Percentiles rank a stretch among this genome's conserved stretches.
Evolutionary conservation across 2,113 vertebrate genomes (phyloP).

Genomic region (Nerophis ophidion): DNA sequence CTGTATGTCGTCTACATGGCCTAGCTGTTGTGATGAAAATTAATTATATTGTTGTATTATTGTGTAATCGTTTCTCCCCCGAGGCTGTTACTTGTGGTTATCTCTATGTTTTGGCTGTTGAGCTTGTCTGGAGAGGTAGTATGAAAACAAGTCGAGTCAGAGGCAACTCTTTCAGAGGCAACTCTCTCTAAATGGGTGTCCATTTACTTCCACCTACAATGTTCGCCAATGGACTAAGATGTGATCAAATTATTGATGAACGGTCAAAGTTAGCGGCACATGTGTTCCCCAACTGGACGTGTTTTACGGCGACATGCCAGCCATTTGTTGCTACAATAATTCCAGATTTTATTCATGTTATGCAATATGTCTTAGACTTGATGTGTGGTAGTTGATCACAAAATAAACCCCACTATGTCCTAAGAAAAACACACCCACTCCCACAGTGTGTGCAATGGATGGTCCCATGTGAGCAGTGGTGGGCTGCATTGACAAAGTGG

Average conservation of each 20-base stretch:
- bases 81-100: conserved; percentile 8
- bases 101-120: conserved; percentile 23
- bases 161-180: not conserved
- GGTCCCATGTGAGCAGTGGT: conserved; percentile 3
- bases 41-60: not conserved
- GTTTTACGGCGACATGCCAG: no score
- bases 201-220: no score
- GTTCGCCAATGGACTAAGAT: no score
- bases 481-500: conserved; percentile 14
- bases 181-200: no score
- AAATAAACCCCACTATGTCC: conserved; percentile 6
- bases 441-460: conserved; percentile 12
- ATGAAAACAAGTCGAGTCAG: conserved; percentile 39
- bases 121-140: conserved; percentile 11
- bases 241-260: no score
- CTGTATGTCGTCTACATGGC: conserved; percentile 19
- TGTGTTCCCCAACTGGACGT: no score
- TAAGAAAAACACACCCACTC: conserved; percentile 8
- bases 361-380: not conserved
- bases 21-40: conserved; percentile 29
- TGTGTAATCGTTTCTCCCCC: not conserved
- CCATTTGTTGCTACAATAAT: not conserved
- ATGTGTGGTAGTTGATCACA: not conserved
- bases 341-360: not conserved
- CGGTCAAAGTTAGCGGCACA: no score